phyloP scores from a whole-genome alignment of 37 sponge, comb jelly and placozoan species.

The Mnemiopsis leidyi region DNA sequence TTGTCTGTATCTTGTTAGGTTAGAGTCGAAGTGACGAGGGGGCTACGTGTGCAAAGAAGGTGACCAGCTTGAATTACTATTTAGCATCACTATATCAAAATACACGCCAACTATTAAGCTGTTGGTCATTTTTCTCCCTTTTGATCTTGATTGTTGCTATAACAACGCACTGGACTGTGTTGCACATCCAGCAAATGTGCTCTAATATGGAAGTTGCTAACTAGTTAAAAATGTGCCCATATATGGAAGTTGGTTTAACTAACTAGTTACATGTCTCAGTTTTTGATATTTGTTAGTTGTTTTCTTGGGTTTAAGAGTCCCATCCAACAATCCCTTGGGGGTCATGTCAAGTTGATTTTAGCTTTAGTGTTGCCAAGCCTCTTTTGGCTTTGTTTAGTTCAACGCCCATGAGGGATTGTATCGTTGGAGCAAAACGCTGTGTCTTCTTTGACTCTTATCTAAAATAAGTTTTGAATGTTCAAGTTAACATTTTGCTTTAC shows the following conservation, averaged over 20 bases:
- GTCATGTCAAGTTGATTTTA: too few relatives aligned
- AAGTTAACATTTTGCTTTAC: background rate
- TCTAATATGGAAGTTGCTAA: background rate
- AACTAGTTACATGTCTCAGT: background rate
- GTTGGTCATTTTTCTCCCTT: background rate
- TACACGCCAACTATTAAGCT: background rate
- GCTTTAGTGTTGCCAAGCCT: too few relatives aligned
- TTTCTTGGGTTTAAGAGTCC: too few relatives aligned
- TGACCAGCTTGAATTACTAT: background rate
- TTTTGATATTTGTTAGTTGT: background rate
- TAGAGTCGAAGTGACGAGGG: too few relatives aligned
- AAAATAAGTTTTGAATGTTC: background rate
- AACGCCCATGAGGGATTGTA: too few relatives aligned
- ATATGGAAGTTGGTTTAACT: background rate
- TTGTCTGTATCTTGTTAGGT: too few relatives aligned
- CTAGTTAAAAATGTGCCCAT: background rate
- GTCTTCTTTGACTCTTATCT: background rate
- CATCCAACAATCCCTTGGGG: too few relatives aligned
- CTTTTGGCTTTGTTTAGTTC: too few relatives aligned
- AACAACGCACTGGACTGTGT: background rate
- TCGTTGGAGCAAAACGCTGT: background rate
- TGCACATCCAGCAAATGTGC: background rate
- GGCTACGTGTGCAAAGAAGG: background rate
- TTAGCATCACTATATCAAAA: background rate
- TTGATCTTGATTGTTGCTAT: too few relatives aligned